Base-by-base conservation (phyloP, 2,797 vertebrate genomes). In the Pantherophis alleghaniensis region DNA sequence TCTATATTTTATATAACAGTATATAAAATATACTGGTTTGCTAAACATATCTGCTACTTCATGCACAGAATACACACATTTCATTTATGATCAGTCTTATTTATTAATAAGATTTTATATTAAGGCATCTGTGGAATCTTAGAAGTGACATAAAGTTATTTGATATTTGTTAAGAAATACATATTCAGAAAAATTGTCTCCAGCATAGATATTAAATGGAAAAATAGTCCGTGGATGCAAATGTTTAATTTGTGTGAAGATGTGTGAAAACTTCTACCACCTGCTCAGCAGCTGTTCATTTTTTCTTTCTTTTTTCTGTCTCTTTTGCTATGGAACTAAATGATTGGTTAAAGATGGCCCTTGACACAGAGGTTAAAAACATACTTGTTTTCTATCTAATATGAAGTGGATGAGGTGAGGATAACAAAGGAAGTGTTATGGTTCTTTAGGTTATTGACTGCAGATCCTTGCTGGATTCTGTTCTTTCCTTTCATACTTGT, bases 291-390 rank as follows among this genome's bases (percentile, higher is more conserved):
- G 32, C 66, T 88, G 94, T 91, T 90, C 59, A 60, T 92, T 69
- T 92, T 51, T n/a, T 88, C 5, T 57, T 60, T 37, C 28, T 24
- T 11, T 16, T 42, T 13, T 51, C 53, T 74, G 5, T 83, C 56
- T 59, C 53, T 69, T 18, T 89, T 92, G 22, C 55, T 55, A 51
- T 57, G 87, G 2, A 0, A 89, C 32, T 74, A 83, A 89, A 89
- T 74, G 60, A 53, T 92, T 87, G 20, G 83, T 94, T 94, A 92
- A 93, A 92, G 86, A 91, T 94, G 89, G 86, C 89, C 91, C 86
- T 91, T 86, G 93, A 91, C 86, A 86, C 66, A 88, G 1, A 4
- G 55, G 87, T 95, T 93, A 91, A 91, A 92, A 91, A 66, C 86
- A 88, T 89, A 28, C 56, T 92, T 93, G 2, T 59, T 88, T 28